Conservation (phyloP, 92 coral and sea anemone species). For the Paramuricea clavata region DNA sequence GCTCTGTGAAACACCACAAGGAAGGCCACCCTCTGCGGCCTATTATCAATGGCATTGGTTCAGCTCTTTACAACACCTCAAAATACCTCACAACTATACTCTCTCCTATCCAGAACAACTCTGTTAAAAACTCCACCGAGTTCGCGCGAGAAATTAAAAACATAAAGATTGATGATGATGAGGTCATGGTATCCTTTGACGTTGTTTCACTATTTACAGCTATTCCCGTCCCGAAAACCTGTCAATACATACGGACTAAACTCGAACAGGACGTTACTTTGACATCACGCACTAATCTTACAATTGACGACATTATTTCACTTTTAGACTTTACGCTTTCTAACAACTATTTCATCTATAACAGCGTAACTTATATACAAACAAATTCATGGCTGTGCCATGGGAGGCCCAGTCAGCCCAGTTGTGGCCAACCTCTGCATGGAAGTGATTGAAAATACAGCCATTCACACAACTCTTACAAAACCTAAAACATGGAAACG, state of each 20-base stretch:
- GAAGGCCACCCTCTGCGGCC: constrained; percentile 40
- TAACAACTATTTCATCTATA: constrained; percentile 22
- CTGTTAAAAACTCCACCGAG: constrained; percentile 43
- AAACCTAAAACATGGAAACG: too few species aligned
- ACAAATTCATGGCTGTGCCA: too few species aligned
- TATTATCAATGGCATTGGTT: constrained; percentile 28
- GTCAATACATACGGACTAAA: neutral
- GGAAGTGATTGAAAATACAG: too few species aligned
- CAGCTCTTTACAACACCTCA: constrained; percentile 27
- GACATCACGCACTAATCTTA: neutral
- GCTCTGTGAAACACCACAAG: constrained; percentile 38
- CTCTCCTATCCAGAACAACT: constrained; percentile 30
- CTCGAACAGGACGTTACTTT: neutral
- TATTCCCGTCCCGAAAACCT: constrained; percentile 34
- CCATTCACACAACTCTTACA: too few species aligned
- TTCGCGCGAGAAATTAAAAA: constrained; percentile 46
- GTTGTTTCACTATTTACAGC: constrained; percentile 60
- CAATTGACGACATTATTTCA: neutral
- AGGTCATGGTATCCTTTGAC: constrained; percentile 61
- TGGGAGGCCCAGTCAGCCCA: too few species aligned
- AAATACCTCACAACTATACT: constrained; percentile 48
- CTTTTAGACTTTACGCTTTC: neutral
- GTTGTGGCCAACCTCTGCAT: too few species aligned
- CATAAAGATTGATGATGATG: constrained; percentile 39
- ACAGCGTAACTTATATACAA: too few species aligned